These are phyloP conservation scores for Epinephelus awoara DNA, from an alignment of 2,797 vertebrate genomes.

Conservation along the genomic window DNA sequence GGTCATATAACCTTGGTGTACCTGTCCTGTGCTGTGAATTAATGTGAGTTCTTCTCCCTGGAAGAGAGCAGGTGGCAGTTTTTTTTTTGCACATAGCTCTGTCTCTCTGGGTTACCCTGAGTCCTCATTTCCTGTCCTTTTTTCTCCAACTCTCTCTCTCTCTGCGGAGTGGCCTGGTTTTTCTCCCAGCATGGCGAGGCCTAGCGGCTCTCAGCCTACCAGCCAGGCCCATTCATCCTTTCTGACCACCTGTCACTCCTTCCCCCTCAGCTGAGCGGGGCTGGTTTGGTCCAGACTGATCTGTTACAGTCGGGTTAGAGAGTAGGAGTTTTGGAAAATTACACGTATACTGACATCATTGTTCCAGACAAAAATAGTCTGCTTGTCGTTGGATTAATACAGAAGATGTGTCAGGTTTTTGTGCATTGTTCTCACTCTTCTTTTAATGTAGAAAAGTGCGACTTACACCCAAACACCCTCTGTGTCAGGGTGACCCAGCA, in stretches of 20 bases:
- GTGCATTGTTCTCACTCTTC: background rate
- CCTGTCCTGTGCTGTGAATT: conserved; percentile 22
- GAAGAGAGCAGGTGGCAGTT: conserved; percentile 28
- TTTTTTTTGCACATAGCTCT: conserved; percentile 7
- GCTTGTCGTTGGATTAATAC: background rate
- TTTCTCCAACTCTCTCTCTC: conserved; percentile 12
- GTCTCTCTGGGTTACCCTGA: conserved; percentile 41
- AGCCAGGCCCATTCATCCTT: conserved; percentile 69
- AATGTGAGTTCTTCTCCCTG: conserved; percentile 11
- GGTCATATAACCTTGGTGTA: conserved; percentile 23
- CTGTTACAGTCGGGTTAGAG: conserved; percentile 24
- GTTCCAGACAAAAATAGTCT: conserved; percentile 9
- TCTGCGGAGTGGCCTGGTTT: conserved; percentile 67
- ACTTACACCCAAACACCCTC: background rate
- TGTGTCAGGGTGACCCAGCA: conserved; percentile 6
- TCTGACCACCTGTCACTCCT: conserved; percentile 69
- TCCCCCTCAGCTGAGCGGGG: conserved; percentile 23
- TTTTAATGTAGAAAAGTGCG: background rate
- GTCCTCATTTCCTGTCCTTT: conserved; percentile 55
- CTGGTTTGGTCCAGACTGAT: conserved; percentile 58
- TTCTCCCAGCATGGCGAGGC: conserved; percentile 50
- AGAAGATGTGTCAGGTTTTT: background rate
- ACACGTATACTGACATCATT: too few relatives aligned
- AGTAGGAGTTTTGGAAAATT: conserved; percentile 5
- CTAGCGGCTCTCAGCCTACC: conserved; percentile 47